Evolutionary conservation across 2,797 vertebrate species (phyloP).

Genomic region (Uromys caudimaculatus): DNA sequence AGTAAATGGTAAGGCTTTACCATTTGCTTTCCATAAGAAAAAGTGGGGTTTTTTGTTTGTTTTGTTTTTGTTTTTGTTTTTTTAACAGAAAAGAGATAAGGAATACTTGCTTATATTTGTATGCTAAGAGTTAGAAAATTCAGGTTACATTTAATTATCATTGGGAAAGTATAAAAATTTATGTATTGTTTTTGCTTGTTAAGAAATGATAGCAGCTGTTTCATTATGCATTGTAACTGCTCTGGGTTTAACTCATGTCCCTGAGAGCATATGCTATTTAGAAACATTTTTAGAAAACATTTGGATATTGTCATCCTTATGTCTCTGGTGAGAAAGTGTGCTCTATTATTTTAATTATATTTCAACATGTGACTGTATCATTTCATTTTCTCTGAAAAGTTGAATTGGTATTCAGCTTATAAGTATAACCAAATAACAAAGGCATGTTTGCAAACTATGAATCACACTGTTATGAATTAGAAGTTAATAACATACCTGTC

Average conservation of each 20-base stretch:
- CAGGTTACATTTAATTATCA: slow-evolving; percentile 40
- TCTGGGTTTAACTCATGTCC: slow-evolving; percentile 77
- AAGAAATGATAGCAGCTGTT: slow-evolving; percentile 75
- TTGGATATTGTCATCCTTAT: slow-evolving; percentile 73
- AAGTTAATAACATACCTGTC: not conserved
- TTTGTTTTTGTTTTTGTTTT: not conserved
- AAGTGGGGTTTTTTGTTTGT: not conserved
- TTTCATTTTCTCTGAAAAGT: slow-evolving; percentile 9
- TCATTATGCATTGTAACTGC: slow-evolving; percentile 70
- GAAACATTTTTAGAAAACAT: slow-evolving; percentile 73
- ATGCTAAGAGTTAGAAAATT: slow-evolving; percentile 50
- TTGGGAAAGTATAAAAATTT: slow-evolving; percentile 62
- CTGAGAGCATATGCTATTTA: slow-evolving; percentile 71
- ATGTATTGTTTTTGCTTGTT: slow-evolving; percentile 62
- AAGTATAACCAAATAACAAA: slow-evolving; percentile 27
- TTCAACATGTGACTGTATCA: slow-evolving; percentile 65
- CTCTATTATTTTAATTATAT: slow-evolving; percentile 79
- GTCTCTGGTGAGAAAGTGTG: slow-evolving; percentile 70
- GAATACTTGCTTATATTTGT: slow-evolving; percentile 10
- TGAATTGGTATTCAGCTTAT: not conserved
- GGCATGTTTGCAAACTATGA: not conserved
- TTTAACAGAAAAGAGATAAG: not conserved
- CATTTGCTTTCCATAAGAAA: slow-evolving; percentile 16
- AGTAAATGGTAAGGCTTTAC: slow-evolving; percentile 9
- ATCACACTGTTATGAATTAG: not conserved